Conservation (phyloP, 2,888 invertebrate species). For the Abrostola triplasia region DNA sequence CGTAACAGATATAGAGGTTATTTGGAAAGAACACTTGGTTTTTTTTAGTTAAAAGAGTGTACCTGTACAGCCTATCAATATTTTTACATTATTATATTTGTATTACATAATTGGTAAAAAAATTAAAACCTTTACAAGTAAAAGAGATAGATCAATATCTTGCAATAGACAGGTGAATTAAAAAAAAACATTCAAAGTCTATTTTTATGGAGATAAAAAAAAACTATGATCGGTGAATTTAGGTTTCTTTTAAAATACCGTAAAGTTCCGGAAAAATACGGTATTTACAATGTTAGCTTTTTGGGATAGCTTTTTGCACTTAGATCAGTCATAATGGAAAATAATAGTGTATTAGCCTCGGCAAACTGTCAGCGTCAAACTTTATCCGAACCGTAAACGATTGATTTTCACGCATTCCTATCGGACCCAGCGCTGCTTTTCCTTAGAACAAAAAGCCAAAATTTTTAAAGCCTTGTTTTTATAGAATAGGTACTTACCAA, state of each 20-base stretch:
- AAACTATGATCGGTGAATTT: not conserved
- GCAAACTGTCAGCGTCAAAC: conserved; percentile 59
- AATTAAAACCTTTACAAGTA: no score
- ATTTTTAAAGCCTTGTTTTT: no score
- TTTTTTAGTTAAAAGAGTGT: no score
- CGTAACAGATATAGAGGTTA: not conserved
- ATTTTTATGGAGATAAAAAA: not conserved
- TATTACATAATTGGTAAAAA: no score
- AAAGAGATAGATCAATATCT: no score
- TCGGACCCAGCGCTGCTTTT: conserved; percentile 53
- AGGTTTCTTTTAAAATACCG: not conserved
- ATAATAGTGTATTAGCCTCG: conserved; percentile 71
- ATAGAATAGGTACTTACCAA: no score
- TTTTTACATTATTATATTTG: no score
- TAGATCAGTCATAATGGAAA: conserved; percentile 51
- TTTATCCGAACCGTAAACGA: conserved; percentile 73
- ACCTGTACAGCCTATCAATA: no score
- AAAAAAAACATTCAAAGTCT: no score
- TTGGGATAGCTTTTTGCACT: conserved; percentile 49
- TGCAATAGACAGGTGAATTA: no score
- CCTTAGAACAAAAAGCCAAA: not conserved
- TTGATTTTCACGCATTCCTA: conserved; percentile 74
- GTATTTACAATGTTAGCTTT: conserved; percentile 26
- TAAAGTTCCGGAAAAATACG: conserved; percentile 21
- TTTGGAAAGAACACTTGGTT: no score